Evolutionary conservation across 2,797 vertebrate species (phyloP).

Genomic region (Prunella strophiata): DNA sequence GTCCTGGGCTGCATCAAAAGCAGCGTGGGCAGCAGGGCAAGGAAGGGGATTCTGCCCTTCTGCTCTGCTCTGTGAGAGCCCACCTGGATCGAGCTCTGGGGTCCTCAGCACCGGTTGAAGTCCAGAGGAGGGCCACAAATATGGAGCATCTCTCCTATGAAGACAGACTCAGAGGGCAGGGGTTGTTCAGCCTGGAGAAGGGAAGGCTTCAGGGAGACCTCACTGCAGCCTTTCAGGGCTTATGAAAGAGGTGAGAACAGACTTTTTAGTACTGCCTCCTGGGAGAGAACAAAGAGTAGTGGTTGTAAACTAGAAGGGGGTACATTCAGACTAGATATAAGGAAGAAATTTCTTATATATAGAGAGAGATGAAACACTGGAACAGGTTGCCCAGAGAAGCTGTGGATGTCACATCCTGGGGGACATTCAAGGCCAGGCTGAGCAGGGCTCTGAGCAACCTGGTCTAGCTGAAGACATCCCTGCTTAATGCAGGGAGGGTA

Average conservation of each 20-base stretch:
- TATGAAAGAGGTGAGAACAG: neutral
- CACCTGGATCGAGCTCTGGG: neutral
- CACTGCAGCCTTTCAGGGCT: neutral
- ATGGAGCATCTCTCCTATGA: neutral
- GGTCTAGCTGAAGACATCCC: neutral
- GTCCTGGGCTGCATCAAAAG: neutral
- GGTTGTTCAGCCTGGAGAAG: neutral
- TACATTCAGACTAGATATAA: neutral
- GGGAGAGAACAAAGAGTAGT: neutral
- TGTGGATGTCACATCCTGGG: neutral
- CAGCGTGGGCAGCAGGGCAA: rapidly evolving
- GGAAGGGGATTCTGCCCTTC: neutral
- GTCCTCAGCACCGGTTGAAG: neutral
- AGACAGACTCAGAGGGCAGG: neutral
- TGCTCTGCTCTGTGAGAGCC: neutral
- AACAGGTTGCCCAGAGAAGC: neutral
- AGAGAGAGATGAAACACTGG: neutral
- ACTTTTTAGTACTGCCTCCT: neutral
- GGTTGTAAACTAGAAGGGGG: neutral
- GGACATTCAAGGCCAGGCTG: neutral
- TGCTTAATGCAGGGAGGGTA: neutral
- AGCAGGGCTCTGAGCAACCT: neutral
- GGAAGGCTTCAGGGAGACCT: neutral
- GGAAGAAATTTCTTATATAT: neutral
- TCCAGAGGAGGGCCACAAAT: neutral